Conservation (phyloP, 2,797 vertebrate species). For the Aplochiton taeniatus region DNA sequence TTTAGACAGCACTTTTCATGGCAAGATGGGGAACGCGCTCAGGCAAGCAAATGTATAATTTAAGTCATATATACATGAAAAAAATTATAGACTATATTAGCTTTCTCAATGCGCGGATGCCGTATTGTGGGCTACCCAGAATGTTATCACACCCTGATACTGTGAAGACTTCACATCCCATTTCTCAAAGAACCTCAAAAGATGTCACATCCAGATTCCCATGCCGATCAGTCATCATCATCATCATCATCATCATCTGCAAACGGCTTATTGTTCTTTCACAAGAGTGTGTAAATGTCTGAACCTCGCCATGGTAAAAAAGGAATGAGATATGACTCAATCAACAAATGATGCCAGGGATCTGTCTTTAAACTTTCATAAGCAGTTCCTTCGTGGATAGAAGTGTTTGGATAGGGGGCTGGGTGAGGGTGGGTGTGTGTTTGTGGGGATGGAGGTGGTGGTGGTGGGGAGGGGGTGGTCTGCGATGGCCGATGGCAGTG, state of each 20-base stretch:
- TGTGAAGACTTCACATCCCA: too few species aligned
- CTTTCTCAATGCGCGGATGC: too few species aligned
- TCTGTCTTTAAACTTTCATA: constrained; percentile 53
- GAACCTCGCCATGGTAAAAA: constrained; percentile 61
- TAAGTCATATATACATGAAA: too few species aligned
- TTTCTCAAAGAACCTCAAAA: too few species aligned
- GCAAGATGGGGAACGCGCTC: constrained; percentile 50
- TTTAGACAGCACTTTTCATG: constrained; percentile 61
- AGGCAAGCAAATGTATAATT: constrained; percentile 38
- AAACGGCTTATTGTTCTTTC: constrained; percentile 62
- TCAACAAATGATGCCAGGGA: constrained; percentile 60
- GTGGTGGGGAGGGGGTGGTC: neutral
- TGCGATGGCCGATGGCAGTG: constrained; percentile 2
- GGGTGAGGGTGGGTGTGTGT: constrained; percentile 6
- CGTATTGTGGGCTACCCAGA: too few species aligned
- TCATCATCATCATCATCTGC: constrained; percentile 31
- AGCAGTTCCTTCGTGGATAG: constrained; percentile 40
- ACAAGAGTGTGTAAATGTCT: constrained; percentile 68
- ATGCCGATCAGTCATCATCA: constrained; percentile 37
- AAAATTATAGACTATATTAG: too few species aligned
- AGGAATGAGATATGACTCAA: constrained; percentile 66
- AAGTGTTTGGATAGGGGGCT: constrained; percentile 1
- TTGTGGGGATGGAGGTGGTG: neutral
- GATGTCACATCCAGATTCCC: neutral
- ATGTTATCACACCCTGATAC: neutral